Evolutionary conservation across 2,888 invertebrate species (phyloP), one percentile per base, ranked within the genome.

Genomic region (Cephonodes hylas): DNA sequence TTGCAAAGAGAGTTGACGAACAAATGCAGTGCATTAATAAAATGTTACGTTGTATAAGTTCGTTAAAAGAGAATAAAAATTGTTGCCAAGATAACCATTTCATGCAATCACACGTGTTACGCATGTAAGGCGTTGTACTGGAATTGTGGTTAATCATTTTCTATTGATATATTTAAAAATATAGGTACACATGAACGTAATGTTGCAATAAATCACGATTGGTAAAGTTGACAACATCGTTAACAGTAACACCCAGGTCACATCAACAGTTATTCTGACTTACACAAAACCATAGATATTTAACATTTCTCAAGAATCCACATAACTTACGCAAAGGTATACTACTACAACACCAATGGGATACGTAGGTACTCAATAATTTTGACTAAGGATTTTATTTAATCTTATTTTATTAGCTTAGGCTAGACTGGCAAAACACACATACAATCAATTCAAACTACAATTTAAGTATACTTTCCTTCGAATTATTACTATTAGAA

Each of bases 201-300:
- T 73, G 84, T 85, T 87, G 84, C 87, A 76, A 76, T 71, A 84
- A 88, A 85, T 78, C 74, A 73, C 65, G 68, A 88, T 89, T 88
- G 86, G 86, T 81, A 74, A 79, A 79, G 79, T 80, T 82, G 77
- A 84, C 75, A 72, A 75, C 67, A 67, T 66, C 70, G 77, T 84
- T 79, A 82, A 84, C 80, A 77, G 81, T 81, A 77, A 89, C 91
- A 92, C 91, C 91, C 91, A 92, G 91, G 90, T 92, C 91, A 92
- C 88, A 91, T 91, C 91, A 91, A 86, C 88, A 87, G 82, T 76
- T 71, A 77, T 80, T 78, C 73, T 69, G 72, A 79, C 76, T 73
- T 72, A 85, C 80, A 84, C 79, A 75, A 76, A 72, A 45, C 15
- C 7, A 58, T 25, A 46, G 18, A 23, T 42, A n/a, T 13, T 42